Evolutionary conservation across 2,888 invertebrate species (phyloP).

Genomic region (Rhorus exstirpatorius): DNA sequence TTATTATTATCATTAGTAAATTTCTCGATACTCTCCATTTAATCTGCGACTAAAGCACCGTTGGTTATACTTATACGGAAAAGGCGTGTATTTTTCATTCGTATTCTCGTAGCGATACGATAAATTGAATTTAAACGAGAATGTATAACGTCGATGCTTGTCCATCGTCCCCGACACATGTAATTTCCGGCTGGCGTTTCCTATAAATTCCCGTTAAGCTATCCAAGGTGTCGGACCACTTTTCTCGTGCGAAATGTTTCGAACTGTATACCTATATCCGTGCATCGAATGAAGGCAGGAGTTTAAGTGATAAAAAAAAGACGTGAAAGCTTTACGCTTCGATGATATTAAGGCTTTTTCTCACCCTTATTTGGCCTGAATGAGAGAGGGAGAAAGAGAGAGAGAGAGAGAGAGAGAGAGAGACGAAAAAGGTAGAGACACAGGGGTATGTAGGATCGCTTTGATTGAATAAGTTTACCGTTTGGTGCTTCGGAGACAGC

Average conservation of each 20-base stretch:
- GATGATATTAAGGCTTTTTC: constrained; percentile 46
- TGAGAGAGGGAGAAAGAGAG: constrained; percentile 14
- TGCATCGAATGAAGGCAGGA: constrained; percentile 21
- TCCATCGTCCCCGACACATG: constrained; percentile 58
- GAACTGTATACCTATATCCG: not conserved
- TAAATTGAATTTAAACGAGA: constrained; percentile 59
- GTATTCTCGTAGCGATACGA: constrained; percentile 3
- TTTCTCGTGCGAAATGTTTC: constrained; percentile 10
- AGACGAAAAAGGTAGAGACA: too few relatives aligned
- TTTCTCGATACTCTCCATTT: not conserved
- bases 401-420: not conserved
- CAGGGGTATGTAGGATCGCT: constrained; percentile 28
- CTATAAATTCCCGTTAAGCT: constrained; percentile 59
- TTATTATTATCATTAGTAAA: not conserved
- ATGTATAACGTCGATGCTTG: constrained; percentile 36
- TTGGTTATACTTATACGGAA: not conserved
- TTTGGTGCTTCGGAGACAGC: constrained; percentile 69
- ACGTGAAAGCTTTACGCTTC: constrained; percentile 39
- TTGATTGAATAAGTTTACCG: constrained; percentile 66
- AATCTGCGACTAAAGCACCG: not conserved
- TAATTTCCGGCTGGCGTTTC: constrained; percentile 69
- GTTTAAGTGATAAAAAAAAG: constrained; percentile 32
- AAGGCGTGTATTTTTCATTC: constrained; percentile 22
- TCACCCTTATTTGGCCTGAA: constrained; percentile 19
- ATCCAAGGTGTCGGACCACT: constrained; percentile 18